Evolutionary conservation across 64 coral and sea anemone species (phyloP).

Genomic region (Catalaphyllia jardinei): DNA sequence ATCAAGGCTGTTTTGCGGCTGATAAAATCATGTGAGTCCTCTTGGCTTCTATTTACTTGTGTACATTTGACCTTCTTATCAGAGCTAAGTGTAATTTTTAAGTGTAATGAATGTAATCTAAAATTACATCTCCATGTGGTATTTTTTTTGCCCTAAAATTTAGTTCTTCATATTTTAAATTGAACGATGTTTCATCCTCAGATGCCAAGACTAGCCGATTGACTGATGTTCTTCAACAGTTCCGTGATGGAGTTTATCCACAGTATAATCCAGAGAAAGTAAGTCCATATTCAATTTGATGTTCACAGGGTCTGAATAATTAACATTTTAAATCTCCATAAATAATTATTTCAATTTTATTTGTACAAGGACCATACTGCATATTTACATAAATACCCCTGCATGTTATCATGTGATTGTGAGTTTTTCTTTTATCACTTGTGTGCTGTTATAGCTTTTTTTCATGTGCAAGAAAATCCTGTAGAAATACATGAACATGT

Average conservation of each 20-base stretch:
- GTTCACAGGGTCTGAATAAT: neutral
- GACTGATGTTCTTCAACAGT: constrained; percentile 96
- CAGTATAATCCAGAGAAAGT: constrained; percentile 99
- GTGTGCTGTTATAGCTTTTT: too few species aligned
- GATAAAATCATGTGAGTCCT: neutral
- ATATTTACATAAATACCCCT: neutral
- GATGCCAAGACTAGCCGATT: constrained; percentile 97
- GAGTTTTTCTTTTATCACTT: too few species aligned
- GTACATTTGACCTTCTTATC: neutral
- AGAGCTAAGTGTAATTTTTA: neutral
- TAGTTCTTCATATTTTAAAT: neutral
- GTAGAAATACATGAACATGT: too few species aligned
- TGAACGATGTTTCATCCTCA: constrained; percentile 12
- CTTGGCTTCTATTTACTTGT: neutral
- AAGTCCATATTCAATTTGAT: constrained; percentile 14
- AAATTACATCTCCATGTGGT: constrained; percentile 44
- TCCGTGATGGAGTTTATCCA: constrained; percentile 95
- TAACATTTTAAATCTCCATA: constrained; percentile 34
- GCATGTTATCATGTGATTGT: too few species aligned
- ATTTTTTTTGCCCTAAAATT: neutral
- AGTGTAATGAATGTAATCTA: neutral
- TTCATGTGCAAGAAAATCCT: too few species aligned
- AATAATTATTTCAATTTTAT: constrained; percentile 47
- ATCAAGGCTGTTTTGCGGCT: constrained; percentile 10
- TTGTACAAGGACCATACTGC: neutral